A percentile compares a stretch with the other conserved stretches of the same genome.
Conservation (phyloP, 2,888 invertebrate species). For the Plagodis dolabraria region DNA sequence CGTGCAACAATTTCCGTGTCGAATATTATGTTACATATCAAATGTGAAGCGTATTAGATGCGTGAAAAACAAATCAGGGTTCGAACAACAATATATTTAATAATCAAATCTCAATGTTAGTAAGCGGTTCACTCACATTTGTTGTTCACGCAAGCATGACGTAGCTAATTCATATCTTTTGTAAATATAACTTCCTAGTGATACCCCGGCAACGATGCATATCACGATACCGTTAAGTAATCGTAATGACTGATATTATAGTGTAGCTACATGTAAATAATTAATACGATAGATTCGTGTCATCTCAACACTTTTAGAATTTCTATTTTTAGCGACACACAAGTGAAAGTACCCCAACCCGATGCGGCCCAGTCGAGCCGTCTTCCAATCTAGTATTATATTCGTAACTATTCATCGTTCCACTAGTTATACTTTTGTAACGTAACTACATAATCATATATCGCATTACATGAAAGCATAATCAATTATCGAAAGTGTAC, state of each 20-base stretch:
- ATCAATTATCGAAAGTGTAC: constrained; percentile 24
- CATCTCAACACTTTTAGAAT: constrained; percentile 55
- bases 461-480: constrained; percentile 25
- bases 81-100: constrained; percentile 13
- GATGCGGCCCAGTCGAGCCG: constrained; percentile 39
- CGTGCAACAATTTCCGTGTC: constrained; percentile 39
- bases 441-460: constrained; percentile 40
- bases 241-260: constrained; percentile 68
- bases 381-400: constrained; percentile 54
- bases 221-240: constrained; percentile 65
- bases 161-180: constrained; percentile 58
- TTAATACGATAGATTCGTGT: constrained; percentile 33
- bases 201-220: constrained; percentile 83
- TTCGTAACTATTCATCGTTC: constrained; percentile 44
- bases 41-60: constrained; percentile 39
- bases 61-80: constrained; percentile 39
- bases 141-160: constrained; percentile 44
- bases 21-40: constrained; percentile 43
- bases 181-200: constrained; percentile 68
- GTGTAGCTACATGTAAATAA: constrained; percentile 38
- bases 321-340: constrained; percentile 61
- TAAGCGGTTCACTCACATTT: constrained; percentile 38
- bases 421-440: constrained; percentile 67
- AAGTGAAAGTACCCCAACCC: constrained; percentile 54
- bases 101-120: constrained; percentile 16